Conservation (phyloP, 2,797 vertebrate genomes). For the Yasuhikotakia modesta region DNA sequence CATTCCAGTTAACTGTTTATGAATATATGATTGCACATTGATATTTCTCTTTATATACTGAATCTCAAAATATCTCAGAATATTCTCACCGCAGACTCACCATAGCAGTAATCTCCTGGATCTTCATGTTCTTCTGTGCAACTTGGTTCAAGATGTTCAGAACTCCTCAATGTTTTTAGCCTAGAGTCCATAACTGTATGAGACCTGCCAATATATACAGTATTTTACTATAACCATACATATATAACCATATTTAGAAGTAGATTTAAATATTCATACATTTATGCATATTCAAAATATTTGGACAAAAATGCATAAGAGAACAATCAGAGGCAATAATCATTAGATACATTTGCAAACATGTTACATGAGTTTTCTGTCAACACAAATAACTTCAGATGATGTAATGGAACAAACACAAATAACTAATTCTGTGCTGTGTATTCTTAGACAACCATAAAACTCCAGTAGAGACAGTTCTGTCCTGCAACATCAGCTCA, state of each 20-base stretch:
- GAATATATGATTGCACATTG: no score
- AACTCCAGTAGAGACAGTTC: constrained; percentile 8
- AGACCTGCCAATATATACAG: constrained; percentile 48
- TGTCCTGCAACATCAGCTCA: constrained; percentile 48
- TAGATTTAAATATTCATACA: not conserved
- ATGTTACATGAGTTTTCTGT: not conserved
- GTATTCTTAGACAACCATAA: constrained; percentile 37
- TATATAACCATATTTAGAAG: not conserved
- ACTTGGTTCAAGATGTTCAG: constrained; percentile 56
- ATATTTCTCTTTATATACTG: no score
- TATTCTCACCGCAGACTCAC: constrained; percentile 62
- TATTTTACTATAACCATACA: not conserved
- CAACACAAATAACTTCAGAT: not conserved
- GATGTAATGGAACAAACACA: constrained; percentile 33
- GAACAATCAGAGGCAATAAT: not conserved
- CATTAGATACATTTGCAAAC: not conserved
- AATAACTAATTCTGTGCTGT: constrained; percentile 8
- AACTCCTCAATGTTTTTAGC: constrained; percentile 51
- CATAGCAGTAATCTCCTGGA: constrained; percentile 71
- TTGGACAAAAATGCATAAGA: not conserved
- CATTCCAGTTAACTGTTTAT: no score
- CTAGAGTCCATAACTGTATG: constrained; percentile 37
- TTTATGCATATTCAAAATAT: constrained; percentile 21
- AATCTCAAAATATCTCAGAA: no score
- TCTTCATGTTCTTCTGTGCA: constrained; percentile 68